A percentile compares a stretch with the other conserved stretches of the same genome.
Conservation (phyloP, 1,140 invertebrate genomes). For the Drosophila pallidifrons region DNA sequence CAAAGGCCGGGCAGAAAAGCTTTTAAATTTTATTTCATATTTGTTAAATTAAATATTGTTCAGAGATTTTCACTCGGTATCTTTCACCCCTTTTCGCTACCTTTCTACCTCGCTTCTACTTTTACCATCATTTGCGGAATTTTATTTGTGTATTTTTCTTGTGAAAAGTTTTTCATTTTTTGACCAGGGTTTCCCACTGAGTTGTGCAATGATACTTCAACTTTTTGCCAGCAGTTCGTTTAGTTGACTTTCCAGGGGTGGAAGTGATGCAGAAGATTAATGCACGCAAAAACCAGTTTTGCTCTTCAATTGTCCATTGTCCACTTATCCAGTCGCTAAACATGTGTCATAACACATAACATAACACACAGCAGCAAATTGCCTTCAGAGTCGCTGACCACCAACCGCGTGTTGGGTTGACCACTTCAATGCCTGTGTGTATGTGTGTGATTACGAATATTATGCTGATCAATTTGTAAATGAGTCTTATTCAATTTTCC, state of each 20-base stretch:
- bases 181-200: conserved; percentile 25
- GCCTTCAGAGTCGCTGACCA: conserved; percentile 36
- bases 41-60: conserved; percentile 36
- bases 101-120: background rate
- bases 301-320: conserved; percentile 12
- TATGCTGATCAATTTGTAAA: conserved; percentile 53
- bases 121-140: background rate
- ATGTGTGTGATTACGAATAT: conserved; percentile 12
- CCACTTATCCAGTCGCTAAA: conserved; percentile 35
- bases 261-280: background rate
- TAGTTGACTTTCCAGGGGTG: background rate
- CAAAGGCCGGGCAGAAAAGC: conserved; percentile 31
- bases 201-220: conserved; percentile 41
- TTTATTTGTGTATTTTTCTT: conserved; percentile 19
- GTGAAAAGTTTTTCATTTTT: conserved; percentile 6
- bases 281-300: conserved; percentile 31
- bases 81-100: background rate
- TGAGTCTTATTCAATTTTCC: conserved; percentile 56
- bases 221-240: conserved; percentile 23
- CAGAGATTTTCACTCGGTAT: conserved; percentile 36
- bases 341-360: conserved; percentile 42
- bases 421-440: conserved; percentile 37
- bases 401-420: conserved; percentile 44
- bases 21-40: conserved; percentile 47
- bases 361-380: conserved; percentile 18